phyloP scores from a whole-genome alignment of 2,888 invertebrate genomes.

The Idaea aversata region DNA sequence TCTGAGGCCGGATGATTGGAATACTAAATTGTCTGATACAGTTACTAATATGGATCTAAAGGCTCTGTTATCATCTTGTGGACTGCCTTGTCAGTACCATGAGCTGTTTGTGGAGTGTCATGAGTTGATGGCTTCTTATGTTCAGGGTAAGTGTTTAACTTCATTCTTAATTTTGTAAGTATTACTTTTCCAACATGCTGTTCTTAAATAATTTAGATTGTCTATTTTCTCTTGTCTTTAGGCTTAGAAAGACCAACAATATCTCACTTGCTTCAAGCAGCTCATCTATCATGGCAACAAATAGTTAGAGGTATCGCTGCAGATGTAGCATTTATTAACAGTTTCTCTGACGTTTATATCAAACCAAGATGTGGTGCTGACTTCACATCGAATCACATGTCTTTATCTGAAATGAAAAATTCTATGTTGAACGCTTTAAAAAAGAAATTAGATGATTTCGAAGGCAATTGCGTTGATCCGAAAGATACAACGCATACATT shows the following conservation, averaged over 20 bases:
- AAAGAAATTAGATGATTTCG: conserved; percentile 35
- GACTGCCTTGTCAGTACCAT: conserved; percentile 59
- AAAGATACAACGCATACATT: conserved; percentile 51
- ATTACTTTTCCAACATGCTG: neutral
- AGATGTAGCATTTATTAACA: conserved; percentile 77
- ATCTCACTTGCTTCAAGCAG: conserved; percentile 83
- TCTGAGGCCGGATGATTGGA: conserved; percentile 54
- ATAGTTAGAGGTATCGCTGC: conserved; percentile 80
- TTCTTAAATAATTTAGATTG: conserved; percentile 1
- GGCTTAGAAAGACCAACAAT: conserved; percentile 82
- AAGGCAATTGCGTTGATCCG: conserved; percentile 16
- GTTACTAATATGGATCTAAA: conserved; percentile 66
- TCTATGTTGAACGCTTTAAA: conserved; percentile 60
- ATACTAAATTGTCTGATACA: conserved; percentile 53
- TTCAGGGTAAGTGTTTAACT: conserved; percentile 59
- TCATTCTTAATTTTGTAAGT: conserved; percentile 7
- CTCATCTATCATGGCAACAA: conserved; percentile 83
- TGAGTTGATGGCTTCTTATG: conserved; percentile 62
- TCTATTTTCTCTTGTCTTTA: conserved; percentile 55
- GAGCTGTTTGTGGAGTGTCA: conserved; percentile 60
- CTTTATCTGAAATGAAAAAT: conserved; percentile 72
- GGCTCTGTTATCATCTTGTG: conserved; percentile 64
- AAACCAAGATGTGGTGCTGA: conserved; percentile 74
- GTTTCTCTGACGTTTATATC: conserved; percentile 84
- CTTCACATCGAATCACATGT: conserved; percentile 51